Base-by-base conservation (phyloP, 2,797 vertebrate species). In the Lagodon rhomboides region DNA sequence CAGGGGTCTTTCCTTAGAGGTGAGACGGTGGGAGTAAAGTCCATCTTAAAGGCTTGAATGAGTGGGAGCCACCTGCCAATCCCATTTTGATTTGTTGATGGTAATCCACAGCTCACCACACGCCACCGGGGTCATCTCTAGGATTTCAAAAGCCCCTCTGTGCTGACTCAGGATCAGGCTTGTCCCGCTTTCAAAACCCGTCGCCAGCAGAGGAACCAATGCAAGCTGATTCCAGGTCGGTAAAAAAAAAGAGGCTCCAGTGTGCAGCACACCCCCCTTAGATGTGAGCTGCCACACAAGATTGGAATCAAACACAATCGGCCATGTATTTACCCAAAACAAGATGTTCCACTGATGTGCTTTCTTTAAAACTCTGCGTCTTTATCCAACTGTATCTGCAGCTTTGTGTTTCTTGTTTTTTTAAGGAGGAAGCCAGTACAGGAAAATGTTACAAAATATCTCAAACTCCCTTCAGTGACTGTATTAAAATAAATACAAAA, bases 21-120 rank as follows among this genome's bases (percentile, higher is more conserved):
- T 73, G 84, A 86, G 82, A 79, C 69, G 12, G 41, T 69, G 66
- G 5, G 73, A 80, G 34, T 80, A 93, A 93, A 95, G 84, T 91
- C 93, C 86, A 88, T 94, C 86, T 93, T 91, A 89, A 85, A 88
- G 89, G 90, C 90, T 89, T 84, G 71, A 81, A 90, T 79, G 76
- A 66, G 84, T 49, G 68, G 60, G 75, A 79, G 85, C 82, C 93
- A 93, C 93, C 93, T 93, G 93, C 78, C 89, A 89, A 89, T 93
- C 86, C 80, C 60, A 82, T 91, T 93, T 92, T 85, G 86, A 92
- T 91, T 88, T 91, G 82, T 82, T 89, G 88, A 91, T 68, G 87
- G 84, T 92, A 92, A 93, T 93, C 92, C 90, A 77, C 46, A 5
- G 86, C 82, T 85, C 79, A 49, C 73, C 61, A 68, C 79, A 75